Base-by-base conservation (phyloP, 1,140 invertebrate genomes). In the Drosophila gunungcola region DNA sequence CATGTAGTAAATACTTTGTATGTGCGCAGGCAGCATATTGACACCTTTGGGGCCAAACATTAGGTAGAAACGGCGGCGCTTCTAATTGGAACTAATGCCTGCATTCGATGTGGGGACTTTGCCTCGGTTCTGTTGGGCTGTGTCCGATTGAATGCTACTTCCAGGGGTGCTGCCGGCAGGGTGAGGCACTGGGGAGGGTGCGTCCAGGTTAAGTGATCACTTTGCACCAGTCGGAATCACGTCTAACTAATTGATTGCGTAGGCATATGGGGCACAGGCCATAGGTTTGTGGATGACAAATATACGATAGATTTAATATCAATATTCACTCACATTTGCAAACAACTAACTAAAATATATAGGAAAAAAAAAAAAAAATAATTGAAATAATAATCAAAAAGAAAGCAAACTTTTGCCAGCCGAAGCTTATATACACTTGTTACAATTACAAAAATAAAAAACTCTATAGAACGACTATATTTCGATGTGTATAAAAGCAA, bases 41-140 rank as follows among this genome's bases (percentile, higher is more conserved):
- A 46, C 67, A 70, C 67, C 67, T 70, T 27, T 29, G 48, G 67
- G 60, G 54, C 61, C 60, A 73, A 82, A 67, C 67, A 81, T 82
- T 82, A 82, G 74, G 52, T 34, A 25, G 46, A 60, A 49, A 25
- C 56, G 45, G 21, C 57, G 58, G 52, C 25, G 52, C 34, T 63
- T 67, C 39, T 55, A 82, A 82, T 78, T 82, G 73, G 34, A 78
- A 73, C 65, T 65, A 82, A 76, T 77, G 46, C 48, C 46, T 11
- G n/a, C 49, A 49, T 58, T 78, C 52, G 62, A 45, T 74, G 41
- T 21, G 51, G 63, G 5, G 32, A 53, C 65, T 32, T 73, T 42
- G 51, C 13, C 4, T 49, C 49, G 46, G 34, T 29, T 56, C 53
- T 36, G 29, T 54, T 54, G 41, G 45, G 48, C 10, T 29, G 32